Base-by-base conservation (phyloP, 2,797 vertebrate genomes). In the Artibeus lituratus region DNA sequence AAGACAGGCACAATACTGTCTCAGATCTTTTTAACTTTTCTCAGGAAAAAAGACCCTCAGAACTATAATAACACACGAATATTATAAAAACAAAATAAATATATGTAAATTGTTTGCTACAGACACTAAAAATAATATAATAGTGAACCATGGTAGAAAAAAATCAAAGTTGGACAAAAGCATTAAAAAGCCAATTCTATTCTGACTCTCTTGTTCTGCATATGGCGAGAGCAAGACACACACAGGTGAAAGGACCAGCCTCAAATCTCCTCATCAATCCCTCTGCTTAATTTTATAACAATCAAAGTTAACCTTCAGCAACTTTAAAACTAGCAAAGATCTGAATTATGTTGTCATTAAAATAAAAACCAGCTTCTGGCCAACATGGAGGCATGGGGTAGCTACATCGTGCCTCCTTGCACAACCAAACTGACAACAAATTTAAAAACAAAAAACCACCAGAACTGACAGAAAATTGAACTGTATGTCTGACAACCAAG, bases 21-120 rank as follows among this genome's bases (percentile, higher is more conserved):
- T 88, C 55, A 89, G n/a, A 85, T 67, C 29, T 78, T 55, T 51
- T 53, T 47, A 94, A 37, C 53, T 90, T 88, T 96, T 77, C 70
- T 82, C 37, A 39, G 26, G 29, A 1, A 39, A 65, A 87, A 77
- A 78, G 49, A 88, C 18, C 32, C 29, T 80, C 37, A 44, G 14
- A 77, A 73, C 59, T 90, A 12, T 44, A 55, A 73, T 6, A 81
- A 39, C 21, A 2, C n/a, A 10, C 18, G 21, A 82, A 26, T 73
- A 44, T 80, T 57, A 93, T 37, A 78, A 90, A 93, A 96, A 96
- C 35, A 97, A 97, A 97, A 53, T 7, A 55, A 73, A 97, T 83
- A 85, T 29, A 44, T 55, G 9, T 49, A 59, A 82, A 88, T 15
- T 19, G 24, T 70, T 93, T 93, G 89, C 39, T 76, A 84, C 0